A percentile compares a stretch with the other conserved stretches of the same genome.
Evolutionary conservation across 2,113 vertebrate genomes (phyloP).

Genomic region (Prionailurus viverrinus): DNA sequence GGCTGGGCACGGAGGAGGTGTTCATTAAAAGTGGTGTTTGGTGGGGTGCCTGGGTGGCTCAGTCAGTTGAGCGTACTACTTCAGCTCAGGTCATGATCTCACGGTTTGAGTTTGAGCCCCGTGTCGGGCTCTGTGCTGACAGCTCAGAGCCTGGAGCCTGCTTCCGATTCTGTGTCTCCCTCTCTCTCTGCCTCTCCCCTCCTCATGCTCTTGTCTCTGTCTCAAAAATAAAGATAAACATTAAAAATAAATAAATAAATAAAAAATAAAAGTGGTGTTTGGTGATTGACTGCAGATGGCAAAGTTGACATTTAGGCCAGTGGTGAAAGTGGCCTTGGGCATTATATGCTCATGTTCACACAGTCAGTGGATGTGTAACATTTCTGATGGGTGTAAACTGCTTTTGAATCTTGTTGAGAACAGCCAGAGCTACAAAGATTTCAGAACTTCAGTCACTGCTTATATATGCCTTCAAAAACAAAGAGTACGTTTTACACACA

Average conservation of each 20-base stretch:
- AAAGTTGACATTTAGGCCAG: background rate
- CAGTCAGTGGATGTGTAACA: background rate
- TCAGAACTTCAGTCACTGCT: background rate
- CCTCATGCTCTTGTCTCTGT: too few species aligned
- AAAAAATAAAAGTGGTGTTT: background rate
- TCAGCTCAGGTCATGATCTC: too few species aligned
- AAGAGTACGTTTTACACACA: background rate
- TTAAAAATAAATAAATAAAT: too few species aligned
- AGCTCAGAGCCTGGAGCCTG: too few species aligned
- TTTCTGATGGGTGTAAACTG: background rate
- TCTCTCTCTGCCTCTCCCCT: too few species aligned
- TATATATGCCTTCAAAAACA: constrained; percentile 32
- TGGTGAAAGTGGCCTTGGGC: background rate
- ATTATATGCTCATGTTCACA: background rate
- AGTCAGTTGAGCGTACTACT: too few species aligned
- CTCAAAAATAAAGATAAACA: too few species aligned
- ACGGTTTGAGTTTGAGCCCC: too few species aligned
- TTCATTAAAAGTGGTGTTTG: background rate
- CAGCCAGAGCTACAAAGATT: background rate
- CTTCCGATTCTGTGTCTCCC: too few species aligned
- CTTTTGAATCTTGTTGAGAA: constrained; percentile 23
- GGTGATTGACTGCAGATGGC: background rate
- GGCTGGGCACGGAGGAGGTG: background rate
- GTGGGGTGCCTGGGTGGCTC: too few species aligned
- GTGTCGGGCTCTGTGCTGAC: too few species aligned